Evolutionary conservation across 2,797 vertebrate genomes (phyloP).

Genomic region (Emys orbicularis): DNA sequence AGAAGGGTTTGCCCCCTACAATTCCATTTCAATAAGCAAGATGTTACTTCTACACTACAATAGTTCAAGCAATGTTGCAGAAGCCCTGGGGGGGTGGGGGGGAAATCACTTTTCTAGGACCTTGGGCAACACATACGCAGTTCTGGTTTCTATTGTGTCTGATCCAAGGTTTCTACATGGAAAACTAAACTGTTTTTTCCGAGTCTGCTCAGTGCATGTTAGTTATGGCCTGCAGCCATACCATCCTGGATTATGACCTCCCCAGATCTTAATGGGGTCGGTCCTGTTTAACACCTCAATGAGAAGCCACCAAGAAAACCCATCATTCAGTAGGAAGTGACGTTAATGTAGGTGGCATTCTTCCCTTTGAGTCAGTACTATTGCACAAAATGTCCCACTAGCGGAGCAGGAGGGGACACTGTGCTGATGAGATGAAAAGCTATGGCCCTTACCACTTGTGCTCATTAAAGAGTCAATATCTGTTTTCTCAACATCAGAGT

Average conservation of each 20-base stretch:
- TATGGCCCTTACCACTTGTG: background rate
- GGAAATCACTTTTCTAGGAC: too few species aligned
- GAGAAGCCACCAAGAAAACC: background rate
- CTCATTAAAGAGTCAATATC: background rate
- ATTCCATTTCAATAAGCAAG: too few species aligned
- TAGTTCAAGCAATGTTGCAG: too few species aligned
- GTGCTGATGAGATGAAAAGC: background rate
- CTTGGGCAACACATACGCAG: too few species aligned
- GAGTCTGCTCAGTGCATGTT: accelerated
- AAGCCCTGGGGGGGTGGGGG: too few species aligned
- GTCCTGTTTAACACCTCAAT: accelerated
- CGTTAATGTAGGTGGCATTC: background rate
- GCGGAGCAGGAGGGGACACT: background rate
- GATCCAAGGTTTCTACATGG: too few species aligned
- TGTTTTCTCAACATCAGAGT: background rate
- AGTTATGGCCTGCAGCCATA: background rate
- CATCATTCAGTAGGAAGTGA: background rate
- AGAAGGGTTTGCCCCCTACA: too few species aligned
- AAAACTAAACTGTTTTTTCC: background rate
- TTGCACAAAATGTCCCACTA: background rate
- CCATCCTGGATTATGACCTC: background rate
- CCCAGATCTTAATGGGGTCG: background rate
- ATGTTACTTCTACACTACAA: too few species aligned
- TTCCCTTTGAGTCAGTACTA: background rate
- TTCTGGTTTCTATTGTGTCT: too few species aligned